A percentile compares a stretch with the other conserved stretches of the same genome.
Evolutionary conservation across 2,888 invertebrate genomes (phyloP).

Genomic region (Phyllotreta striolata): DNA sequence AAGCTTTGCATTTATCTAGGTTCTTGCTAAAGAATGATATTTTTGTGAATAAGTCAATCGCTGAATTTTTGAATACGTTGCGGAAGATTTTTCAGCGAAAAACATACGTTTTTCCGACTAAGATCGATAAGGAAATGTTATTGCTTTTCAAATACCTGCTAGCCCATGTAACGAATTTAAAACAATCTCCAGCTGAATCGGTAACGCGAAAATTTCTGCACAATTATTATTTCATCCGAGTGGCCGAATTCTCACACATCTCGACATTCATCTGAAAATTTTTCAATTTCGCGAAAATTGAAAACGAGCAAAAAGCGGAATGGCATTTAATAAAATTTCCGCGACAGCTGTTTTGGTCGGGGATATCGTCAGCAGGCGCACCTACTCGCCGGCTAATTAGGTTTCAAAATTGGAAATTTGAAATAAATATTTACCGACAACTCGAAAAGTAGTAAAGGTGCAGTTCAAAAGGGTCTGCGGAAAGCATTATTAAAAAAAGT

Average conservation of each 20-base stretch:
- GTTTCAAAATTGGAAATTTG: conserved; percentile 1
- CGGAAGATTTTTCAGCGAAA: too few relatives aligned
- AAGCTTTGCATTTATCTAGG: too few relatives aligned
- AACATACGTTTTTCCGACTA: too few relatives aligned
- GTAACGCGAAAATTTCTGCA: neutral
- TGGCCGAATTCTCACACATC: neutral
- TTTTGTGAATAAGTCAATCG: too few relatives aligned
- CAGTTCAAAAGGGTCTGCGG: neutral
- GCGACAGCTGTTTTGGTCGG: conserved; percentile 7
- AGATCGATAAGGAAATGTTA: too few relatives aligned
- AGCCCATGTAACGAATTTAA: conserved; percentile 7
- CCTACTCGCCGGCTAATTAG: neutral
- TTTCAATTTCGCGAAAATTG: conserved; percentile 2
- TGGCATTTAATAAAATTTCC: conserved; percentile 4
- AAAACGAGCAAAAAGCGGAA: conserved; percentile 8
- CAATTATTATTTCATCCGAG: neutral
- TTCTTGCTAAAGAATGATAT: too few relatives aligned
- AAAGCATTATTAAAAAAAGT: too few relatives aligned
- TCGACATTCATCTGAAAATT: conserved; percentile 2
- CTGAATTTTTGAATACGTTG: too few relatives aligned
- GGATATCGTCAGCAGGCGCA: neutral
- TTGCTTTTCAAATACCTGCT: too few relatives aligned
- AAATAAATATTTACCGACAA: conserved; percentile 1
- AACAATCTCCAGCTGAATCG: neutral
- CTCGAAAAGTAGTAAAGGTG: neutral